Base-by-base conservation (phyloP, 2,113 vertebrate genomes). In the Hirundichthys speculiger region DNA sequence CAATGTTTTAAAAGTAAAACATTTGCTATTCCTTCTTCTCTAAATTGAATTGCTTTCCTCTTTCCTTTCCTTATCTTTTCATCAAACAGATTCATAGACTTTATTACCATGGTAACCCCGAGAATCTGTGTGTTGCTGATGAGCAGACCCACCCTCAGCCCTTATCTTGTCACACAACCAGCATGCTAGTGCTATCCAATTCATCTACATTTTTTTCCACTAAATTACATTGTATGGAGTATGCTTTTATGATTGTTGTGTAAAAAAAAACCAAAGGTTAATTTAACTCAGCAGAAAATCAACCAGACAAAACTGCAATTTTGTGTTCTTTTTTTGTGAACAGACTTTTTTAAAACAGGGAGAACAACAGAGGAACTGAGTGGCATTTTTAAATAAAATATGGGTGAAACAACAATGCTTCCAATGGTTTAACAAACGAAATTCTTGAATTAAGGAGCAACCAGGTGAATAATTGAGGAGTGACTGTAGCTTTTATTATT, bases 361-460 rank as follows among this genome's bases (percentile, higher is more conserved):
- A 45, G 64, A 63, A 58, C 60, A 59, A 69, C 39, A 15, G 43
- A 69, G 54, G 38, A 59, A 75, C 83, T 83, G 82, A 86, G 76
- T 86, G 86, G 83, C 80, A 88, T 90, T 90, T 87, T 64, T 72
- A 88, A 83, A 89, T 87, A 79, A 86, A 83, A 83, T 84, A 73
- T 84, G 86, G 85, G 87, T 86, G 80, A 88, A 89, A 90, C 85
- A 86, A 83, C 77, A 82, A 82, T 72, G 64, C 77, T 64, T 80
- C 78, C 73, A 68, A 85, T 77, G 60, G 77, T 73, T 73, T 73
- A 78, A 76, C 81, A 90, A 88, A 88, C 79, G n/a, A 81, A 72
- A 87, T 73, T 72, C 64, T 60, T 10, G 25, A 86, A 86, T 89
- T 81, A 78, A 78, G 66, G 69, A 77, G 77, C 75, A n/a, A 80